phyloP scores from a whole-genome alignment of 2,797 vertebrate genomes.

The Coccyzus lansbergi region DNA sequence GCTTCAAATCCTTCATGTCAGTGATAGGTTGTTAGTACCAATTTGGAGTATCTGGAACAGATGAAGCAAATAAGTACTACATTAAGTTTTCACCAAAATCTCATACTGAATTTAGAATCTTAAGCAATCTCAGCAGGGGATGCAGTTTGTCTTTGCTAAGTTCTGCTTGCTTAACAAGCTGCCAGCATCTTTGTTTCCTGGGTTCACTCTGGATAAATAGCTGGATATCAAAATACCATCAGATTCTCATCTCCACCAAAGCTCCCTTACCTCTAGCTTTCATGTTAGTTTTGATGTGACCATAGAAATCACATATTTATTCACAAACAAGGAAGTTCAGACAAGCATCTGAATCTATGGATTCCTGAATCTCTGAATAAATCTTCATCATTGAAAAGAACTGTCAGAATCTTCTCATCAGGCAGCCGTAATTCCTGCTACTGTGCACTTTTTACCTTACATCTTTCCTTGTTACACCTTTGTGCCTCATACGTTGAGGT shows the following conservation, averaged over 20 bases:
- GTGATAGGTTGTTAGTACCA: background rate
- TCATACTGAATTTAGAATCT: background rate
- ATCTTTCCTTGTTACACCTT: background rate
- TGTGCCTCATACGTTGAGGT: background rate
- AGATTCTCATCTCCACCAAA: background rate
- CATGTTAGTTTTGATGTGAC: background rate
- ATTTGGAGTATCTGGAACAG: conserved; percentile 23
- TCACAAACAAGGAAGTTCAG: background rate
- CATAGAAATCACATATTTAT: background rate
- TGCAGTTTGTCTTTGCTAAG: background rate
- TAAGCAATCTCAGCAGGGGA: background rate
- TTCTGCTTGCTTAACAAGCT: conserved; percentile 19
- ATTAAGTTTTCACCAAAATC: conserved; percentile 45
- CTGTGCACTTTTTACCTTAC: background rate
- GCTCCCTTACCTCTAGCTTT: background rate
- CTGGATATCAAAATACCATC: background rate
- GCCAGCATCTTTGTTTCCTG: background rate
- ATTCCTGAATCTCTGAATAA: background rate
- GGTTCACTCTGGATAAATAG: background rate
- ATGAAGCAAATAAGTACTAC: conserved; percentile 18
- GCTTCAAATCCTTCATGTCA: background rate
- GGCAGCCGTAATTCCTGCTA: background rate
- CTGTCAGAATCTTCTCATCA: conserved; percentile 17
- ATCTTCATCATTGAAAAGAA: conserved; percentile 11
- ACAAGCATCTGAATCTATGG: background rate